phyloP scores from a whole-genome alignment of 2,797 vertebrate genomes.

The Helostoma temminkii region DNA sequence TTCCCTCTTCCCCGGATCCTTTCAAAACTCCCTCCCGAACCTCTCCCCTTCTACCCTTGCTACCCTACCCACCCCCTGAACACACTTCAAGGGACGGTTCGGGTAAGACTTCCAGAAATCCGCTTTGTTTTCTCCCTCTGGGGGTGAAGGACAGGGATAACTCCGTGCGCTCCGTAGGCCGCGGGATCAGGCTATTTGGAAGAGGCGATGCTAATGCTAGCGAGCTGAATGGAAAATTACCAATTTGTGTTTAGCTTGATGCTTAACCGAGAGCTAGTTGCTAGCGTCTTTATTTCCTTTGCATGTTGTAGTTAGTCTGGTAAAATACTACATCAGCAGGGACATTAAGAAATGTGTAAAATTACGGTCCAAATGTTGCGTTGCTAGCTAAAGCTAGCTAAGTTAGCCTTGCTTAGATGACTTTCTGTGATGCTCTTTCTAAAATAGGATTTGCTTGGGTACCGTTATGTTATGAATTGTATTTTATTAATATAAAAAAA shows the following conservation, averaged over 20 bases:
- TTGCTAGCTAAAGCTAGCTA: constrained; percentile 41
- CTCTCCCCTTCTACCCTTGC: constrained; percentile 86
- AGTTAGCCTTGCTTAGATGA: constrained; percentile 57
- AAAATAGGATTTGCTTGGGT: constrained; percentile 21
- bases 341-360: background rate
- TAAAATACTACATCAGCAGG: rapidly evolving
- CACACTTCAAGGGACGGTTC: constrained; percentile 72
- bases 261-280: background rate
- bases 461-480: background rate
- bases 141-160: constrained; percentile 71
- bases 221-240: constrained; percentile 57
- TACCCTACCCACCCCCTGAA: constrained; percentile 86
- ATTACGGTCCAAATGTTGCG: background rate
- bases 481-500: background rate
- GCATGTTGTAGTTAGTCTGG: rapidly evolving
- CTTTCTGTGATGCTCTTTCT: constrained; percentile 47
- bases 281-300: rapidly evolving
- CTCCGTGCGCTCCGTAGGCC: constrained; percentile 77
- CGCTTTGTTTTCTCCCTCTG: constrained; percentile 23
- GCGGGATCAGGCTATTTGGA: constrained; percentile 74
- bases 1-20: constrained; percentile 91
- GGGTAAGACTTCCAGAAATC: constrained; percentile 68
- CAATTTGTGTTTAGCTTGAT: constrained; percentile 1
- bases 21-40: constrained; percentile 88
- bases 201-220: constrained; percentile 54